phyloP scores from a whole-genome alignment of 2,888 invertebrate species.

The Miltochrista miniata region DNA sequence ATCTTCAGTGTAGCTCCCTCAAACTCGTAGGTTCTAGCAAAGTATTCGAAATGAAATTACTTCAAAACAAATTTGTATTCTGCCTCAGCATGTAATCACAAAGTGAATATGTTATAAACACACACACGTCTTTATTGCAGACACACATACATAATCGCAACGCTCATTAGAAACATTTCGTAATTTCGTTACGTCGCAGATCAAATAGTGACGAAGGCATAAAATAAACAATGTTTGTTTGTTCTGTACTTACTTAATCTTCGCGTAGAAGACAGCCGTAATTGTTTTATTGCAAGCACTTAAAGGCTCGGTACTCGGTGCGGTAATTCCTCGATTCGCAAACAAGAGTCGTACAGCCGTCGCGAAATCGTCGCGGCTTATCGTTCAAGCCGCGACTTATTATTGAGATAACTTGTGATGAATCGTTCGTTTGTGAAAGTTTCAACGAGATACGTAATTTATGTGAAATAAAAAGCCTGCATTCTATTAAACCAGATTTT shows the following conservation, averaged over 20 bases:
- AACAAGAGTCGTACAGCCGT: conserved; percentile 42
- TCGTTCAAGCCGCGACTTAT: conserved; percentile 28
- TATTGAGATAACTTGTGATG: conserved; percentile 37
- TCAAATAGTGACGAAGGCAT: conserved; percentile 14
- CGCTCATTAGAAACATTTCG: conserved; percentile 17
- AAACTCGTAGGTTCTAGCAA: background rate
- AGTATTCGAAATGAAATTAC: too few species aligned
- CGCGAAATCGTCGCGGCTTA: conserved; percentile 33
- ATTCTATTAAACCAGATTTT: background rate
- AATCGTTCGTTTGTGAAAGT: conserved; percentile 11
- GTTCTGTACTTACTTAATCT: conserved; percentile 26
- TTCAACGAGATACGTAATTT: conserved; percentile 4
- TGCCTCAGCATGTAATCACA: background rate
- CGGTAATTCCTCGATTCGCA: conserved; percentile 57
- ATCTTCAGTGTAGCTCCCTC: background rate
- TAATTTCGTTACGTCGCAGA: conserved; percentile 11
- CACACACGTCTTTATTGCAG: background rate
- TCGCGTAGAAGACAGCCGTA: conserved; percentile 30
- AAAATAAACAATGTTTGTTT: conserved; percentile 9
- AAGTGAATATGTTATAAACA: conserved; percentile 3
- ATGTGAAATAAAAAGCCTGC: background rate
- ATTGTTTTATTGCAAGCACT: conserved; percentile 45
- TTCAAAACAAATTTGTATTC: too few species aligned
- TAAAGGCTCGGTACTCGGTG: conserved; percentile 37
- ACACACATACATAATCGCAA: conserved; percentile 1